Base-by-base conservation (phyloP, 2,797 vertebrate genomes). In the Gastrophryne carolinensis region DNA sequence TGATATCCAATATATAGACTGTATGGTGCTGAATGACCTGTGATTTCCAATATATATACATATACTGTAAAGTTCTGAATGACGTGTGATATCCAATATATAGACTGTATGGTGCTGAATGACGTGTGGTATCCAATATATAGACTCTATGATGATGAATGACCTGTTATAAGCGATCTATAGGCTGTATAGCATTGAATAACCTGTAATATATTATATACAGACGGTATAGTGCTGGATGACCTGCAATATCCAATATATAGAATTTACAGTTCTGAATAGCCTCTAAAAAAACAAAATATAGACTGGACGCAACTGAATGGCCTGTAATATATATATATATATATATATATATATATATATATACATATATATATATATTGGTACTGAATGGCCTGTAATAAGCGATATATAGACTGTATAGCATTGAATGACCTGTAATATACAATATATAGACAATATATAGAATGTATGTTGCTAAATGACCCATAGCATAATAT, bases 371-470 rank as follows among this genome's bases (percentile, higher is more conserved):
- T 60, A 23, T 60, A 10, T 9, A 24, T 3, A 21, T 21, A 8
- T 2, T 39, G 11, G 60, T 41, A 21, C 57, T 37, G 30, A 37
- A 61, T 61, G 17, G 23, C 30, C 35, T 17, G 2, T 17, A 17
- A 37, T 13, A 15, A n/a, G n/a, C n/a, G n/a, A 7, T 44, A 0
- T 15, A 53, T 13, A 53, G 11, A 13, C 4, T 4, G 17, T 1
- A 23, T 64, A 70, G 75, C 73, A 73, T 37, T 68, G 70, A 80
- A 65, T 5, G n/a, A 37, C 69, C 27, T 54, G 58, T 7, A 3
- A 1, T 41, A 8, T 27, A 32, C 23, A 21, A 15, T 6, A 1
- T 34, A 23, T 32, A 13, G 9, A 12, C n/a, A 10, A 49, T 19
- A 23, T 24, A 3, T 23, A 1, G 23, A 52, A 2, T 19, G 23